A percentile compares a stretch with the other conserved stretches of the same genome.
Conservation (phyloP, 2,797 vertebrate species). For the Gymnothorax reevesii region DNA sequence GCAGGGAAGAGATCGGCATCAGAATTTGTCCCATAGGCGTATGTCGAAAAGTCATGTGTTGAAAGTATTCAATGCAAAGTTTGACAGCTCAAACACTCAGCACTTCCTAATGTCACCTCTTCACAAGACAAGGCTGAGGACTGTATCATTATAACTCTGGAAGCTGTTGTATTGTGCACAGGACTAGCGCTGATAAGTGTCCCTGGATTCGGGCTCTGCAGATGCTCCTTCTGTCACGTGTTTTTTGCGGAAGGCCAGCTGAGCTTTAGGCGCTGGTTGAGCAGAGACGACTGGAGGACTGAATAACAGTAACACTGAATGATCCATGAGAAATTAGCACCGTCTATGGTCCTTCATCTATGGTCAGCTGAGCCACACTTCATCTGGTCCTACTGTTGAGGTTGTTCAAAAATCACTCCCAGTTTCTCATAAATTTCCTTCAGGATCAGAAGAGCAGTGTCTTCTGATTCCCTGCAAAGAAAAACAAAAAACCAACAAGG, state of each 20-base stretch:
- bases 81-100: background rate
- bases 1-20: background rate
- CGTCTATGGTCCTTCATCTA: background rate
- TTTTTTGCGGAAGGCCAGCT: background rate
- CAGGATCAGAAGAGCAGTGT: conserved; percentile 76
- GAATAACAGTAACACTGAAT: conserved; percentile 6
- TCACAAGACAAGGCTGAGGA: background rate
- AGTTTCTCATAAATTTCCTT: conserved; percentile 83
- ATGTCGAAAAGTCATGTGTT: background rate
- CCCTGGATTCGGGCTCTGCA: background rate
- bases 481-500: background rate
- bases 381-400: conserved; percentile 63
- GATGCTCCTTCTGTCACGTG: background rate
- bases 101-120: background rate
- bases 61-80: background rate
- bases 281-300: background rate
- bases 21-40: background rate
- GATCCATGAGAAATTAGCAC: background rate
- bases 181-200: background rate
- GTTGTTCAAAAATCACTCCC: conserved; percentile 81
- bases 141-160: background rate
- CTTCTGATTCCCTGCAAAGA: conserved; percentile 75
- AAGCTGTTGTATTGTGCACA: background rate
- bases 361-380: background rate
- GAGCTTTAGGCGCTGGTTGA: background rate